Conservation (phyloP, 64 coral and sea anemone genomes). For the Hydrozoanthus tunicans region DNA sequence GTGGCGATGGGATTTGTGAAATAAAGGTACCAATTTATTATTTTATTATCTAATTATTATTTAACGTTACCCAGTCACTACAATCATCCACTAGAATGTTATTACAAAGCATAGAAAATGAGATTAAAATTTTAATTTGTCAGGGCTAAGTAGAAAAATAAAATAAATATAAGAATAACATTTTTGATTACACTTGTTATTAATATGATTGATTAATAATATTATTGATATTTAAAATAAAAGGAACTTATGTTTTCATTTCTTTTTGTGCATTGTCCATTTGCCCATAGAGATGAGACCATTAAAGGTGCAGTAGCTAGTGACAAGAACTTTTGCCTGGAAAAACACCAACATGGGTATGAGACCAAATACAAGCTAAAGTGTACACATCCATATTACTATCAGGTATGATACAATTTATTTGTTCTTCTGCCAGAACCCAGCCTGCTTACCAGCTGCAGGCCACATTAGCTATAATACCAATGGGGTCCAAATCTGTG, state of each 20-base stretch:
- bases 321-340: constrained; percentile 1
- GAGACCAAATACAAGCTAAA: constrained; percentile 7
- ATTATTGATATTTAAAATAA: background rate
- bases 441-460: no score
- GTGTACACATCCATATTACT: constrained; percentile 8
- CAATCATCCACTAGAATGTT: background rate
- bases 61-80: background rate
- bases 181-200: no score
- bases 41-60: background rate
- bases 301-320: constrained; percentile 7
- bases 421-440: background rate
- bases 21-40: constrained; percentile 4
- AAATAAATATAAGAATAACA: no score
- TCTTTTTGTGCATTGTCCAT: background rate
- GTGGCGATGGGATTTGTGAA: constrained; percentile 43
- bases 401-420: background rate
- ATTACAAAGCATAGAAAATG: background rate
- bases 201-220: background rate
- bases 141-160: no score
- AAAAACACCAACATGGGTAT: background rate
- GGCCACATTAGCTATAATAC: no score
- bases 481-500: no score
- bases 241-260: background rate
- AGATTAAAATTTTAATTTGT: no score
- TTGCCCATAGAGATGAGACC: constrained; percentile 13